Evolutionary conservation across 2,888 invertebrate genomes (phyloP), one percentile per base, ranked within the genome.

Genomic region (Cordilura impudica): DNA sequence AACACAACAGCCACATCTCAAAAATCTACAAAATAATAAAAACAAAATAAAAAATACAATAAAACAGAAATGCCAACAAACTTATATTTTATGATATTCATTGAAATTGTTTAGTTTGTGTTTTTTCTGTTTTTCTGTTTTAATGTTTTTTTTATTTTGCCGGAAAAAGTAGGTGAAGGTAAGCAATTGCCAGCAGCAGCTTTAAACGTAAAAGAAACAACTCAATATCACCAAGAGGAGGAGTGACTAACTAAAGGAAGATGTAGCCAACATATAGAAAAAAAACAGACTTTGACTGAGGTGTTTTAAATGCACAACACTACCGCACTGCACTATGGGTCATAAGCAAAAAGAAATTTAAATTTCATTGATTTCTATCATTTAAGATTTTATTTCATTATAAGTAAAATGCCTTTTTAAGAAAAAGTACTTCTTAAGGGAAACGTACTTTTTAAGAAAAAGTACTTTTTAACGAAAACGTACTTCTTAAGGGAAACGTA

Each of bases 101-200:
- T 71, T 54, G 14, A 53, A 45, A 51, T 67, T 53, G 47, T 39
- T 31, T 29, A 16, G 8, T 43, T 49, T 54, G 56, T 69, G 54
- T 65, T 2, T 71, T 54, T 21, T 29, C 12, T 65, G 18, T 21
- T 45, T 65, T 53, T 19, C 61, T 29, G 19, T 23, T n/a, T 43
- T 49, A 45, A 56, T 69, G 54, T 65, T 2, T 71, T 54, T 21
- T 29, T 16, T 65, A 19, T 21, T 45, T 65, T 53, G 26, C 61
- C 21, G 19, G 75, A 72, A 71, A 78, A 78, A 78, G 73, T 78
- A 78, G 78, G 78, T 78, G 78, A 73, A 78, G 78, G 78, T 78
- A 73, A 78, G 69, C 78, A 51, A 53, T 71, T 76, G 78, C 67
- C 69, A 78, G 63, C 58, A 66, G 72, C 78, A 61, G 69, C 65